These are phyloP conservation scores for Typhlichthys eigenmanni DNA, from an alignment of 2,797 vertebrate species.

Conservation along the genomic window DNA sequence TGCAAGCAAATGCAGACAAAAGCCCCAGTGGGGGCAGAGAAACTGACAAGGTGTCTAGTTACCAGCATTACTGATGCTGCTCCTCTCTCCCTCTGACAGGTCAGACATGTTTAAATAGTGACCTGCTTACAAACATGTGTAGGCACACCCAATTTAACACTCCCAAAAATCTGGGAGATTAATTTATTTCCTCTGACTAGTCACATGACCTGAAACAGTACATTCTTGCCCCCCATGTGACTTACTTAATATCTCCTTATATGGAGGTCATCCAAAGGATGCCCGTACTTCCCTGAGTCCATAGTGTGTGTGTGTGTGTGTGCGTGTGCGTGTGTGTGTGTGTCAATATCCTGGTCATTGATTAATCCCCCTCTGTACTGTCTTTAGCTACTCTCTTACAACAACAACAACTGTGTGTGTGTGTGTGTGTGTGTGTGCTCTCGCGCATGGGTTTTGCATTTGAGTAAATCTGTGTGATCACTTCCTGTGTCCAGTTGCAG, in stretches of 20 bases:
- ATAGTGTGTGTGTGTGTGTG: conserved; percentile 23
- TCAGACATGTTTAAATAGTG: conserved; percentile 1
- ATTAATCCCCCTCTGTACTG: conserved; percentile 17
- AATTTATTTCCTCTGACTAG: conserved; percentile 68
- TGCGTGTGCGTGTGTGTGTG: conserved; percentile 39
- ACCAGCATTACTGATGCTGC: not conserved
- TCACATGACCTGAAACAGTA: conserved; percentile 68
- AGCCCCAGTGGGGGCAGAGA: not conserved
- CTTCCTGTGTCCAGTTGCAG: conserved; percentile 59
- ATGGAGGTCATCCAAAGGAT: conserved; percentile 77
- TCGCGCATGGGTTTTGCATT: conserved; percentile 9
- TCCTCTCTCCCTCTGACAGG: conserved; percentile 1
- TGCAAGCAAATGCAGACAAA: conserved; percentile 22
- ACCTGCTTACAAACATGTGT: conserved; percentile 7
- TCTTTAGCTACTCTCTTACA: conserved; percentile 27
- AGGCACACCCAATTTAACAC: conserved; percentile 11
- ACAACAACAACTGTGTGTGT: not conserved
- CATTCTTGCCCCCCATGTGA: conserved; percentile 77
- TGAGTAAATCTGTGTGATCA: conserved; percentile 32
- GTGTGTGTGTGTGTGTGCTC: conserved; percentile 15
- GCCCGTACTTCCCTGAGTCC: conserved; percentile 55
- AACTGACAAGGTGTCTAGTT: not conserved
- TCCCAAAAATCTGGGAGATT: conserved; percentile 66
- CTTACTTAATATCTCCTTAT: conserved; percentile 75
- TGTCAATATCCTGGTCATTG: conserved; percentile 23